These are phyloP conservation scores for Threskiornis aethiopicus DNA, from an alignment of 2,797 vertebrate species.

Conservation along the genomic window DNA sequence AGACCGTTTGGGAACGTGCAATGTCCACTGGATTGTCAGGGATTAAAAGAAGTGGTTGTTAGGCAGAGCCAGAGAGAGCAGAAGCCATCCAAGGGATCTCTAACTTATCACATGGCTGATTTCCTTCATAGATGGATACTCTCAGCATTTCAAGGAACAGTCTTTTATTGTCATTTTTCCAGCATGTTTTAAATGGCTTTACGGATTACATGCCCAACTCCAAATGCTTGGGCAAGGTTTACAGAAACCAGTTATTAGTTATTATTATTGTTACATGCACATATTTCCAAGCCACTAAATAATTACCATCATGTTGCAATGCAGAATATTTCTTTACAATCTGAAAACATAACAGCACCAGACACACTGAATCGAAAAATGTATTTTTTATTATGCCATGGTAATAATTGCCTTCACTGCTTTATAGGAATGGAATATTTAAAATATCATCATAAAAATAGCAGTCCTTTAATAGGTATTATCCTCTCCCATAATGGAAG, in stretches of 20 bases:
- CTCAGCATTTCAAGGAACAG: not conserved
- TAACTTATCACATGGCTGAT: not conserved
- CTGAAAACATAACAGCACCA: slow-evolving; percentile 65
- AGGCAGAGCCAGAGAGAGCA: not conserved
- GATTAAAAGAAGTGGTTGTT: not conserved
- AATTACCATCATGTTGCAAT: slow-evolving; percentile 56
- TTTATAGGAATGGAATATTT: slow-evolving; percentile 24
- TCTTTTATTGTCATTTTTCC: not conserved
- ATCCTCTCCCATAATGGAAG: slow-evolving; percentile 14
- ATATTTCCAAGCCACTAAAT: slow-evolving; percentile 62
- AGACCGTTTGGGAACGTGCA: not conserved
- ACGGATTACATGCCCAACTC: not conserved
- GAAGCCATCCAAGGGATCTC: not conserved
- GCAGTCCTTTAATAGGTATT: not conserved
- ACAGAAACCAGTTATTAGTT: not conserved
- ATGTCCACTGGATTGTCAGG: not conserved
- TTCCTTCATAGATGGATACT: not conserved
- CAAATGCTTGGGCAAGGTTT: not conserved
- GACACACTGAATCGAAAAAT: slow-evolving; percentile 50
- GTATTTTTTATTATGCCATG: not conserved
- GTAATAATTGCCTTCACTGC: not conserved
- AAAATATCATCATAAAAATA: slow-evolving; percentile 33
- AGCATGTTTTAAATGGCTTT: slow-evolving; percentile 1
- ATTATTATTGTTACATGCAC: not conserved
- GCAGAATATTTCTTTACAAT: slow-evolving; percentile 43